These are phyloP conservation scores for Catamblyrhynchus diadema DNA, from an alignment of 2,797 vertebrate species.

Conservation along the genomic window DNA sequence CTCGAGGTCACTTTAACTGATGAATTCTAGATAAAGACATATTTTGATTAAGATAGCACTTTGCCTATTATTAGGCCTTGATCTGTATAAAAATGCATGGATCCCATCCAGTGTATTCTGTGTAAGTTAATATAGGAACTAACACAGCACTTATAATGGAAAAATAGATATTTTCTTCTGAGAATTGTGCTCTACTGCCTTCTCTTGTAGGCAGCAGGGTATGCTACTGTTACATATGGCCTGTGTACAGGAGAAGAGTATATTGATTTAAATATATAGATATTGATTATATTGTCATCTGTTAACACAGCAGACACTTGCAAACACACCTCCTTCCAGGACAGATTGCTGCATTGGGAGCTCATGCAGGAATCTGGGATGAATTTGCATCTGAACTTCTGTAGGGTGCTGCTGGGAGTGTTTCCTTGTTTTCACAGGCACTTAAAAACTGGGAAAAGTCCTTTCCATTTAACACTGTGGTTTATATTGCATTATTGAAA, in stretches of 20 bases:
- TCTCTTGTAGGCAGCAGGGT: neutral
- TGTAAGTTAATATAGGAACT: neutral
- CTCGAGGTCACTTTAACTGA: accelerated
- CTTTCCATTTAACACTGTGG: neutral
- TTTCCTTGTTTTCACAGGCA: neutral
- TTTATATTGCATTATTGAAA: neutral
- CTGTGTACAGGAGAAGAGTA: neutral
- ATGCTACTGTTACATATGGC: neutral
- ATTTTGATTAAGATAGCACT: neutral
- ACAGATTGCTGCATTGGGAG: neutral
- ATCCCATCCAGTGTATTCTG: neutral
- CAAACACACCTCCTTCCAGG: neutral
- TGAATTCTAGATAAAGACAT: neutral
- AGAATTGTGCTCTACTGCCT: neutral
- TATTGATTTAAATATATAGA: neutral
- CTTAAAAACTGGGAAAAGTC: neutral
- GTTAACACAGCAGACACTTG: neutral
- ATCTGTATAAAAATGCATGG: neutral
- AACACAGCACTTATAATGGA: neutral
- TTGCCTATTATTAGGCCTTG: neutral
- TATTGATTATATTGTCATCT: neutral
- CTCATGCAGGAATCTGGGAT: neutral
- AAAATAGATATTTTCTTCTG: neutral
- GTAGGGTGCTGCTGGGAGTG: neutral
- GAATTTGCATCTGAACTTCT: neutral